A percentile compares a stretch with the other conserved stretches of the same genome.
phyloP scores from a whole-genome alignment of 2,888 invertebrate genomes.

The Tridacna crocea region DNA sequence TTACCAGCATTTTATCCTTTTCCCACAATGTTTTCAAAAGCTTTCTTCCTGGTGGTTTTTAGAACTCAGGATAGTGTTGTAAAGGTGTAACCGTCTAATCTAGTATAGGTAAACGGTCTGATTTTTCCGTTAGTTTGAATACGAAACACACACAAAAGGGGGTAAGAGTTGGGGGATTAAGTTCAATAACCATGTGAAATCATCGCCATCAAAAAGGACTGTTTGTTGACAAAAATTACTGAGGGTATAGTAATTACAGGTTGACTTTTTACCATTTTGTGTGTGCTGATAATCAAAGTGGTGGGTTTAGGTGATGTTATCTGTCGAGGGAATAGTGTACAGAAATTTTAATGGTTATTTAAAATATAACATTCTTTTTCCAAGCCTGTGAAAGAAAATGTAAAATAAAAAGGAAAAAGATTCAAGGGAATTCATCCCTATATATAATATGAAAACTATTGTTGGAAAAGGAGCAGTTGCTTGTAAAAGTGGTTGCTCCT shows the following conservation, averaged over 20 bases:
- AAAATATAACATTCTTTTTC: too few species aligned
- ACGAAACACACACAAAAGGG: slow-evolving; percentile 27
- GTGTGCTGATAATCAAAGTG: not conserved
- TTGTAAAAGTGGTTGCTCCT: not conserved
- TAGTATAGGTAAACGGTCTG: slow-evolving; percentile 15
- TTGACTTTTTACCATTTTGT: slow-evolving; percentile 15
- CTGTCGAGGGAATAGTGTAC: not conserved
- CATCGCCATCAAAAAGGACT: slow-evolving; percentile 6
- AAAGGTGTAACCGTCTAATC: slow-evolving; percentile 16
- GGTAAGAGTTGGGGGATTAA: slow-evolving; percentile 10
- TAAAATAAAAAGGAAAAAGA: too few species aligned
- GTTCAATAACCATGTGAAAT: slow-evolving; percentile 7
- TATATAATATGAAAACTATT: slow-evolving; percentile 1
- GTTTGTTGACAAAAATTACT: slow-evolving; percentile 10
- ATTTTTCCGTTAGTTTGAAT: slow-evolving; percentile 47
- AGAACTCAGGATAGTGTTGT: too few species aligned
- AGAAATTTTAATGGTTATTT: not conserved
- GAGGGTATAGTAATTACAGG: slow-evolving; percentile 5
- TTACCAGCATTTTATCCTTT: too few species aligned
- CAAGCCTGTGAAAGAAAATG: too few species aligned
- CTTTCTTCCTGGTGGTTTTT: not conserved
- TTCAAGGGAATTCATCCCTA: too few species aligned
- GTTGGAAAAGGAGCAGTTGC: slow-evolving; percentile 6
- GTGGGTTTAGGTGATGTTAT: not conserved
- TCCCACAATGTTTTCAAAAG: too few species aligned